Base-by-base conservation (phyloP, 2,888 invertebrate species). In the Calliscelio sp. region DNA sequence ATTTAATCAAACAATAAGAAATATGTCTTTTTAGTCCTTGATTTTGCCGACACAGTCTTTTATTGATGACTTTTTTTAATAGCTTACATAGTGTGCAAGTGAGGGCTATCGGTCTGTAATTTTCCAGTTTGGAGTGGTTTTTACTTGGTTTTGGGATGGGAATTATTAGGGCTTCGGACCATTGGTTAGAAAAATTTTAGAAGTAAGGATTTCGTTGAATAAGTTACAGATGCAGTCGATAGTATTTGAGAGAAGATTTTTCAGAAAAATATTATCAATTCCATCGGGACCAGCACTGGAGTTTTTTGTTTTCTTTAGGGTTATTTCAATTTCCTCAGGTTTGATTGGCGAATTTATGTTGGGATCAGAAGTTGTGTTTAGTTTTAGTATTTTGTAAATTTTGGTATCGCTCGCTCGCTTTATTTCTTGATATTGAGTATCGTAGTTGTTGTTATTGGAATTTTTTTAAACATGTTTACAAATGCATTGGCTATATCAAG, bases 241-340 rank as follows among this genome's bases (percentile, higher is more conserved):
- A 6, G 32, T 80, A 1, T 38, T 57, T 1, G 38, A 1, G 7
- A 83, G 83, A 0, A 85, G 35, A 3, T 85, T 61, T 73, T 83
- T 80, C 1, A 85, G 20, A 16, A 87, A 57, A 4, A 74, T 70
- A 53, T 75, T 85, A 1, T 75, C 68, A 2, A 86, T 85, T 2
- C 66, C 70, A 24, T 86, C 86, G 5, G 86, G 86, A 4, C 85
- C 86, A n/a, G 86, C 82, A 16, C 71, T 81, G 6, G 79, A 61
- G 18, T 84, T 86, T 63, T 81, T 83, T 11, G 61, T 49, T 22
- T 11, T 46, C 5, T 6, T 8, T 46, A 46, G 5, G 2, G n/a
- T 46, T 6, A 1, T n/a, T 6, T 46, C n/a, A 14, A 46, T 46
- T 46, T 46, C 44, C 16, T 10, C n/a, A n/a, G 3, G 10, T 46